These are phyloP conservation scores for Pogona vitticeps DNA, from an alignment of 2,113 vertebrate species.

Conservation along the genomic window DNA sequence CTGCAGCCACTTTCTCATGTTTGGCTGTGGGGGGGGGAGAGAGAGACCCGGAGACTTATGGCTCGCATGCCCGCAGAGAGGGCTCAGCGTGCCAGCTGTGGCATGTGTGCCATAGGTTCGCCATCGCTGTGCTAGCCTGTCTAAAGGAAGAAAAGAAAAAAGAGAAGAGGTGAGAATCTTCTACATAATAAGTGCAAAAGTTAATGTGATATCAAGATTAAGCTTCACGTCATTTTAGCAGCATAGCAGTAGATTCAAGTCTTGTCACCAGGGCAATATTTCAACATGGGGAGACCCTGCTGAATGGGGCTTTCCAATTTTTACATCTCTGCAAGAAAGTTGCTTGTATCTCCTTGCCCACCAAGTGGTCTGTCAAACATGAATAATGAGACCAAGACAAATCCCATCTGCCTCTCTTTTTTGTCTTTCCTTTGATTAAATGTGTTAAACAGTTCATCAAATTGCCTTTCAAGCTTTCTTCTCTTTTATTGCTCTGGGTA, in stretches of 20 bases:
- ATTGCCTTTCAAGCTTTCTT: constrained; percentile 61
- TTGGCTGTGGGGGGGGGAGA: too few relatives aligned
- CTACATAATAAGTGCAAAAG: constrained; percentile 17
- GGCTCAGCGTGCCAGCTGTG: too few relatives aligned
- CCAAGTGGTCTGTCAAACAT: constrained; percentile 57
- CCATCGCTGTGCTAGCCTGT: too few relatives aligned
- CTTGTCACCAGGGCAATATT: constrained; percentile 29
- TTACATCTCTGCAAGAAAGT: constrained; percentile 50
- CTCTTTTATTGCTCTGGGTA: constrained; percentile 60
- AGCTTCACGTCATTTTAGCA: neutral
- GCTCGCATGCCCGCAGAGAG: too few relatives aligned
- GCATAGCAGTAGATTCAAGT: constrained; percentile 43
- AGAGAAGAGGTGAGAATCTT: too few relatives aligned
- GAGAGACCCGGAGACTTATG: too few relatives aligned
- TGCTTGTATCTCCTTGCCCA: constrained; percentile 43
- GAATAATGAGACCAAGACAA: constrained; percentile 53
- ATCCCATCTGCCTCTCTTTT: constrained; percentile 8
- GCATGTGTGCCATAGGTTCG: too few relatives aligned
- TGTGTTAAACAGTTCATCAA: constrained; percentile 65
- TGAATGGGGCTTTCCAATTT: constrained; percentile 49
- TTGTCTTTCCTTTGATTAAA: constrained; percentile 62
- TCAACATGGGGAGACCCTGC: constrained; percentile 20
- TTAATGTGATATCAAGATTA: constrained; percentile 36
- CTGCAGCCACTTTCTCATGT: too few relatives aligned
- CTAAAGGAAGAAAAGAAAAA: neutral